Evolutionary conservation across 2,888 invertebrate species (phyloP), one percentile per base, ranked within the genome.

Genomic region (Watsonalla binaria): DNA sequence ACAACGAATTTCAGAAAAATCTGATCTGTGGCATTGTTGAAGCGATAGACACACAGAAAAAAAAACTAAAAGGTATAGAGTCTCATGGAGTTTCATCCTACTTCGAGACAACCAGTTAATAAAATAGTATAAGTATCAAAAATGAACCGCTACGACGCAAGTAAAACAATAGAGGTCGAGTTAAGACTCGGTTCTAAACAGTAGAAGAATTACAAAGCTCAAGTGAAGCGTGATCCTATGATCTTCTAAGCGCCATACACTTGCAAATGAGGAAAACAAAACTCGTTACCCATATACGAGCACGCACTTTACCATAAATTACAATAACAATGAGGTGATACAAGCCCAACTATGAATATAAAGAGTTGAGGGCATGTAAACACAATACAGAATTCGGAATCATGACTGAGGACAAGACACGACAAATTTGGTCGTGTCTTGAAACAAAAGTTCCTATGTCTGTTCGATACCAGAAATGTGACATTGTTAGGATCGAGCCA

Each of bases 301-400:
- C 55, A 59, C 55, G 54, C 57, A 64, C 58, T 68, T 82, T 82
- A 74, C 64, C 81, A 82, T 83, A 83, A 76, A 83, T 83, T 82
- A 76, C 56, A 80, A 83, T 80, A 74, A 73, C 72, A 81, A 79
- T 70, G 62, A 59, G 64, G 59, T 62, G 63, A 61, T 24, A 53
- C 54, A 55, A 56, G 57, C 62, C 57, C 58, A 58, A 63, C 62
- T 64, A 65, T 57, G 62, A 65, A 62, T 67, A 62, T 47, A 50
- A 53, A 60, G 59, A 57, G 56, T 62, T 65, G 62, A 62, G 54
- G 60, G 56, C 59, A 59, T 62, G 56, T 51, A 58, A 52, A 52
- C 54, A 53, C 51, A 46, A 49, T 42, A 11, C 13, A 53, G 60
- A 54, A 54, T 68, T 65, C 59, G 55, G 57, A 63, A 63, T 68